phyloP scores from a whole-genome alignment of 2,113 vertebrate species.

The Thalassarche chlororhynchos region DNA sequence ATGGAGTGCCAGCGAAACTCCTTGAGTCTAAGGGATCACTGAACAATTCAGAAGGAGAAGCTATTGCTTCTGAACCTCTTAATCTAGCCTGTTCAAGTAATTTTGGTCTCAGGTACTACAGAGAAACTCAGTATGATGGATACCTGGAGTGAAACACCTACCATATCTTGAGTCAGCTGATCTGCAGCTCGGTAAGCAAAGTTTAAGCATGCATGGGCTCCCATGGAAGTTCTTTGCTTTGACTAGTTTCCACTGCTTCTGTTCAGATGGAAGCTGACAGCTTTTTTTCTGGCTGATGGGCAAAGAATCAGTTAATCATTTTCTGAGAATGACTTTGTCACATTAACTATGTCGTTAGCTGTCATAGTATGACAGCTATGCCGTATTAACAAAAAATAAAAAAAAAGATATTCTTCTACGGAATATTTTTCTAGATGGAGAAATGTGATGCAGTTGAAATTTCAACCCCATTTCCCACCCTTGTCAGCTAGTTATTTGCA shows the following conservation, averaged over 20 bases:
- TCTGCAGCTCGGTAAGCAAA: background rate
- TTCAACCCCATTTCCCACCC: background rate
- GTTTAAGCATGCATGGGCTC: background rate
- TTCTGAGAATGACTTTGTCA: background rate
- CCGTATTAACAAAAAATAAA: background rate
- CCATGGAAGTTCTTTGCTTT: background rate
- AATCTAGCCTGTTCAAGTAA: background rate
- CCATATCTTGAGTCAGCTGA: background rate
- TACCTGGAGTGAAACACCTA: background rate
- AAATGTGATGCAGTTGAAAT: background rate
- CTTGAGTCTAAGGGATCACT: background rate
- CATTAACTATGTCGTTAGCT: background rate
- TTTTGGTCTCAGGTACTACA: background rate
- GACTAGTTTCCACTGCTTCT: background rate
- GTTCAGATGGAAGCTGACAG: background rate
- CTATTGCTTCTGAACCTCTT: background rate
- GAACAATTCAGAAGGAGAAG: background rate
- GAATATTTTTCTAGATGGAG: background rate
- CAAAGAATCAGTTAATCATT: background rate
- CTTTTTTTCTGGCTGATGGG: background rate
- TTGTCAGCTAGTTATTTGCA: background rate
- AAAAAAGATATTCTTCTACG: background rate
- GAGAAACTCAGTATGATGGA: background rate
- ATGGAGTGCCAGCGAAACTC: background rate
- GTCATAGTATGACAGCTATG: background rate